A percentile compares a stretch with the other conserved stretches of the same genome.
These are phyloP conservation scores for Epinephelus malabaricus DNA, from an alignment of 2,797 vertebrate genomes.

Conservation along the genomic window DNA sequence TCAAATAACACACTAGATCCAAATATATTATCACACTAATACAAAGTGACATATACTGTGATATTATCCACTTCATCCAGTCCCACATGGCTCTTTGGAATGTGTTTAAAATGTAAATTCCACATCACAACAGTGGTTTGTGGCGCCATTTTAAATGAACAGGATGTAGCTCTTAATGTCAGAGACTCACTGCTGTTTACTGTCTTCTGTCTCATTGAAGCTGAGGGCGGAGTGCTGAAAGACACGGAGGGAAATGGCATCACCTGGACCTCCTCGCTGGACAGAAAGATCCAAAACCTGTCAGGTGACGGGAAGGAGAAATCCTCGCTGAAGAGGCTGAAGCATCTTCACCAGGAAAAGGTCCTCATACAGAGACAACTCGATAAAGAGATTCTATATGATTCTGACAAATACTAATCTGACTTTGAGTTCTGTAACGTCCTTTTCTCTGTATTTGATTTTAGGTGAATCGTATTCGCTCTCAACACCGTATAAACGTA, in stretches of 20 bases:
- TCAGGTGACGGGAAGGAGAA: constrained; percentile 82
- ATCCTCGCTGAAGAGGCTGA: constrained; percentile 87
- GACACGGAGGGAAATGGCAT: constrained; percentile 77
- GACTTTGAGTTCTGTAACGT: neutral
- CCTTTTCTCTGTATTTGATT: neutral
- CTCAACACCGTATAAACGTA: constrained; percentile 90
- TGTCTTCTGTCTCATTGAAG: constrained; percentile 44
- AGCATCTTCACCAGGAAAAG: constrained; percentile 92
- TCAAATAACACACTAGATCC: neutral
- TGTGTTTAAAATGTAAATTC: neutral
- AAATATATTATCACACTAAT: neutral
- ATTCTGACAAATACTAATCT: neutral
- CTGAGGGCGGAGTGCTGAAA: constrained; percentile 1
- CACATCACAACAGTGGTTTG: neutral
- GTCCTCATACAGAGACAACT: constrained; percentile 67
- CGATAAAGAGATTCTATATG: neutral
- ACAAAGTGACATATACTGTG: neutral
- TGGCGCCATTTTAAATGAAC: neutral
- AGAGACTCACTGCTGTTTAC: neutral
- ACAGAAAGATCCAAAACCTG: constrained; percentile 80
- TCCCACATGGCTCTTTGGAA: neutral
- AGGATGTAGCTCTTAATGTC: neutral
- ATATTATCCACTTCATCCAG: neutral
- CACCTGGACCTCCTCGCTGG: constrained; percentile 90
- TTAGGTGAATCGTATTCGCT: constrained; percentile 91